These are phyloP conservation scores for Nephotettix cincticeps DNA, from an alignment of 1,140 invertebrate species.

Conservation along the genomic window DNA sequence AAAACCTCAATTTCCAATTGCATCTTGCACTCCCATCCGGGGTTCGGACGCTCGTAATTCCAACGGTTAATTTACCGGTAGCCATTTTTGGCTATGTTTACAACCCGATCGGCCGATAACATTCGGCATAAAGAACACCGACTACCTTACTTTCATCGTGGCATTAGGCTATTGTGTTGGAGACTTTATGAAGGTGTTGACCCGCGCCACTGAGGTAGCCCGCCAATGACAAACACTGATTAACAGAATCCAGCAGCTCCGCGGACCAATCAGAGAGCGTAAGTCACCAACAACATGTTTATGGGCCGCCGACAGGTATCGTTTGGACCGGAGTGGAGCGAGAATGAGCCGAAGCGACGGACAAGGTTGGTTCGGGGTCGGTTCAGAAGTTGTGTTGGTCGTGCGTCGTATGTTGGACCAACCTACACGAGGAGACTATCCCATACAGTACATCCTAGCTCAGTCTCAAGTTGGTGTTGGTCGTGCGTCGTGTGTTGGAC, in stretches of 20 bases:
- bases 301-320: too few species aligned
- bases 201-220: neutral
- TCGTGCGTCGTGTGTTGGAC: too few species aligned
- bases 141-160: conserved; percentile 5
- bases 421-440: too few species aligned
- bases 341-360: too few species aligned
- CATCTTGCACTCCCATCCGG: too few species aligned
- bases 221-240: conserved; percentile 8
- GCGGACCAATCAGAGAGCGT: neutral
- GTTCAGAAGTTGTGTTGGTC: too few species aligned
- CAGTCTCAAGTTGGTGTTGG: too few species aligned
- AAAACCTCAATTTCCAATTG: too few species aligned
- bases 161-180: neutral
- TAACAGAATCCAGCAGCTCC: neutral
- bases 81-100: conserved; percentile 18
- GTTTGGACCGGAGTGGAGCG: too few species aligned
- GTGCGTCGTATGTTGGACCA: too few species aligned
- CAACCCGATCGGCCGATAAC: neutral
- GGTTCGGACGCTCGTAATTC: neutral
- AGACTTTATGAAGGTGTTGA: neutral
- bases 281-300: neutral
- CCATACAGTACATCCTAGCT: too few species aligned
- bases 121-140: neutral
- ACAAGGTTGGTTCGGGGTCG: too few species aligned
- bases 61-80: conserved; percentile 13